Conservation (phyloP, 2,888 invertebrate species). For the Rapana venosa region DNA sequence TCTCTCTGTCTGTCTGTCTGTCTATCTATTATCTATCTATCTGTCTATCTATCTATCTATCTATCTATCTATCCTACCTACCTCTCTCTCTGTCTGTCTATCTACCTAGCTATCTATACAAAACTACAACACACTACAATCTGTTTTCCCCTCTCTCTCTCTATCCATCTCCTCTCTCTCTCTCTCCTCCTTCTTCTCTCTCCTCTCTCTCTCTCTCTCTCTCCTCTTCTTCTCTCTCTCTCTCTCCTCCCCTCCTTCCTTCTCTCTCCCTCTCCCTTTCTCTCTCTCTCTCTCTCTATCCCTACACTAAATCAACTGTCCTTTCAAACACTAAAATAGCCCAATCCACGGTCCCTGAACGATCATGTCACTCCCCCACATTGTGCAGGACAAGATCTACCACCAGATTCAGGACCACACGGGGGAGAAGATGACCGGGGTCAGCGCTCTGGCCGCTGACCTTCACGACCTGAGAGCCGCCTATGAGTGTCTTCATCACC, state of each 20-base stretch:
- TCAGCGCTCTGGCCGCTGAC: neutral
- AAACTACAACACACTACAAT: neutral
- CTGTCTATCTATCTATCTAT: too few relatives aligned
- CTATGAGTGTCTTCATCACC: neutral
- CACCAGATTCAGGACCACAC: constrained; percentile 2
- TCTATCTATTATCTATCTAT: neutral
- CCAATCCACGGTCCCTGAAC: too few relatives aligned
- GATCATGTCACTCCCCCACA: too few relatives aligned
- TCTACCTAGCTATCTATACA: too few relatives aligned
- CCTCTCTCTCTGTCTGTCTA: too few relatives aligned
- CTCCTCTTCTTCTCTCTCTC: neutral
- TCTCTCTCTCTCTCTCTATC: neutral
- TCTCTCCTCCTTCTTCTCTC: neutral
- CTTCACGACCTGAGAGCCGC: neutral
- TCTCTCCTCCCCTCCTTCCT: neutral
- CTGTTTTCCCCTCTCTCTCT: too few relatives aligned
- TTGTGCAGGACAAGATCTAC: constrained; percentile 11
- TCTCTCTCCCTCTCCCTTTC: neutral
- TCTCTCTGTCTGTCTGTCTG: too few relatives aligned
- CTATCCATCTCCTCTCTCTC: too few relatives aligned
- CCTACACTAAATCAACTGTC: too few relatives aligned
- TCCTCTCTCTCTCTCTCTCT: neutral
- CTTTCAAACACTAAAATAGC: too few relatives aligned
- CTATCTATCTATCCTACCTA: too few relatives aligned
- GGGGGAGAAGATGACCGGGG: neutral